These are phyloP conservation scores for Alloscopus bannaensis DNA, from an alignment of 2,888 invertebrate genomes.

Conservation along the genomic window DNA sequence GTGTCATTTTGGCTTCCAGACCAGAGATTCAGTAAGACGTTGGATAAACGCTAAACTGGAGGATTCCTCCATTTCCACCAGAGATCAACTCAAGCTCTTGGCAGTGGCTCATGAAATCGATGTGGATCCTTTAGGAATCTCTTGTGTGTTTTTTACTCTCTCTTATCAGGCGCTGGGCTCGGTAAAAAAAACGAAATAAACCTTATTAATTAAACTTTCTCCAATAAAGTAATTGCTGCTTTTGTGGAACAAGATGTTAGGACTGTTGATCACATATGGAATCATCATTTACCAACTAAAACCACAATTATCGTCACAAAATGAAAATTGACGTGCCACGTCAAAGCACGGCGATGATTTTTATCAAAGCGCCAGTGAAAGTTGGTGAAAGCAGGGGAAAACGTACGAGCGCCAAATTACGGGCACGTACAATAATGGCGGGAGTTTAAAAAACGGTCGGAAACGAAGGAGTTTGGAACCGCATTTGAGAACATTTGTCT, in stretches of 20 bases:
- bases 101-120: constrained; percentile 10
- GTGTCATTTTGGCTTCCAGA: not conserved
- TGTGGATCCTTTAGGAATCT: constrained; percentile 8
- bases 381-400: not conserved
- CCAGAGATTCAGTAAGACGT: not conserved
- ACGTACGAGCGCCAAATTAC: no score
- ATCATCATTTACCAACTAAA: constrained; percentile 8
- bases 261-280: not conserved
- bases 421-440: no score
- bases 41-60: not conserved
- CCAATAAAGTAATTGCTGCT: not conserved
- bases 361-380: not conserved
- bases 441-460: no score
- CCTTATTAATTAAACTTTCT: not conserved
- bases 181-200: not conserved
- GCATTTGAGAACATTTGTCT: not conserved
- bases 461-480: not conserved
- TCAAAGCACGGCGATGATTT: not conserved
- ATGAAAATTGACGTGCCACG: not conserved
- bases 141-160: not conserved
- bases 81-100: constrained; percentile 1
- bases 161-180: constrained; percentile 9
- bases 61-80: not conserved
- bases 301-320: not conserved
- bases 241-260: constrained; percentile 12